Conservation (phyloP, 2,113 vertebrate genomes). For the Atlantisia rogersi region DNA sequence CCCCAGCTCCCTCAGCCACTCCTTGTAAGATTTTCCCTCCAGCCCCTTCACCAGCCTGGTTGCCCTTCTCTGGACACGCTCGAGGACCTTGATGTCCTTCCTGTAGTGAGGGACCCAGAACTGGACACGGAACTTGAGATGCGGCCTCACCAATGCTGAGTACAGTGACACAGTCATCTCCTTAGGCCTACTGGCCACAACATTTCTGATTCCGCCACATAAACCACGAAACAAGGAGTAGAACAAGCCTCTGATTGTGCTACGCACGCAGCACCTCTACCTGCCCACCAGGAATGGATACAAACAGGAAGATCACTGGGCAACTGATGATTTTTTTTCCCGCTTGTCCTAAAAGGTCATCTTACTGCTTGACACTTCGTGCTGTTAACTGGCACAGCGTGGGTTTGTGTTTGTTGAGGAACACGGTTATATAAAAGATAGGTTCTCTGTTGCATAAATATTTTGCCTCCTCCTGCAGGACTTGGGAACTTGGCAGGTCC, state of each 20-base stretch:
- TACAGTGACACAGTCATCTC: no score
- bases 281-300: not conserved
- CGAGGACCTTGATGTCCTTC: no score
- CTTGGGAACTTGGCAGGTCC: not conserved
- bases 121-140: no score
- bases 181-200: no score
- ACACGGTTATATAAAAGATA: not conserved
- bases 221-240: not conserved
- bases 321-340: not conserved
- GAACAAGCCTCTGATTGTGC: not conserved
- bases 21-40: no score
- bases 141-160: no score
- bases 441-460: not conserved
- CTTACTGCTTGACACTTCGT: not conserved
- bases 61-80: no score
- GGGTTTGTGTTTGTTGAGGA: not conserved
- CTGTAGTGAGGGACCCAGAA: no score
- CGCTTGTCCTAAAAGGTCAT: not conserved
- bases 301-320: not conserved
- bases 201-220: not conserved
- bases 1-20: no score
- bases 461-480: not conserved
- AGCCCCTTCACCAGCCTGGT: no score
- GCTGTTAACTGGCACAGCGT: not conserved
- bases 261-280: not conserved